Evolutionary conservation across 2,797 vertebrate species (phyloP), one percentile per base, ranked within the genome.

Genomic region (Chelmon rostratus): DNA sequence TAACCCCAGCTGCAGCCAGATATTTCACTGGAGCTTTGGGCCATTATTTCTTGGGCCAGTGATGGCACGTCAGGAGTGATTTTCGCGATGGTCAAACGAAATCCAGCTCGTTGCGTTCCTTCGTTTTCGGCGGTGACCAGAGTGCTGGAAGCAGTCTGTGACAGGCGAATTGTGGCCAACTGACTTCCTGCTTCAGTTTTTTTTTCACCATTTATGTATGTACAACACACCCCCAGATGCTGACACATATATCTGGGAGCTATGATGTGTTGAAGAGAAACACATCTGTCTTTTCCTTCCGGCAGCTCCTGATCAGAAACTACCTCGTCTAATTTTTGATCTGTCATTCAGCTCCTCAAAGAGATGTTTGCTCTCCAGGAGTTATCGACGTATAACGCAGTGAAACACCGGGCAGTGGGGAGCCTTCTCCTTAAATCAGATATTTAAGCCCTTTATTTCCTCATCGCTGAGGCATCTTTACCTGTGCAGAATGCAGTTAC

Each of bases 361-460:
- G 52, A 77, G 50, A 37, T 72, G 63, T 82, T 78, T 72, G 68
- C 71, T 66, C 66, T 18, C 35, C 44, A 13, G 44, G 67, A 79
- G 52, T 49, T 37, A 31, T 73, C 5, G 2, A 35, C 19, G 54
- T 16, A 47, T 75, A 66, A 8, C 35, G 59, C 33, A 8, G 76
- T 47, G 76, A 71, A 67, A 40, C 56, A 31, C 19, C 7, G 21
- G 64, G 54, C 62, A 52, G 38, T 8, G 58, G 44, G 31, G 56
- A 44, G 42, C 42, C 57, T 37, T 57, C 40, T 56, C n/a, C 25
- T 42, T 64, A 61, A 31, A 42, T 76, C 73, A 16, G n/a, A 49
- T 49, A n/a, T 16, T 71, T 66, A 80, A 57, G 37, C 35, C 18
- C 23, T 64, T 63, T 59, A 52, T 75, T 82, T 78, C 28, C 38